Conservation (phyloP, 2,797 vertebrate species). For the Cyprinodon diabolis region DNA sequence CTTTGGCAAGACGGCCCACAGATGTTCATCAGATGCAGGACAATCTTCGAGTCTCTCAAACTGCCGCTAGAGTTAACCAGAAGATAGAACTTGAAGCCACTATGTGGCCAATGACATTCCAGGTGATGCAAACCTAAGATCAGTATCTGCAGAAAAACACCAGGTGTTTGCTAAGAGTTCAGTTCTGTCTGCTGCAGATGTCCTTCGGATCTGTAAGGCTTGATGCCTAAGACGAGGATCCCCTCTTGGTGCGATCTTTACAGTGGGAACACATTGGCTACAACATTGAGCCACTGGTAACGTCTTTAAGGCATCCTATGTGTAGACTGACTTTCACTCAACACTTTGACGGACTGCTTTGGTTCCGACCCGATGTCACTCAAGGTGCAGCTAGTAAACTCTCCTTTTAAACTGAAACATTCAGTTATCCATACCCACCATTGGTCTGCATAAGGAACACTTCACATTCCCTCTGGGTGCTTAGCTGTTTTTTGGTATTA, state of each 20-base stretch:
- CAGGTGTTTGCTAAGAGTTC: not conserved
- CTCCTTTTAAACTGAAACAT: not conserved
- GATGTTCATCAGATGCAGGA: not conserved
- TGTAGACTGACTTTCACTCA: constrained; percentile 1
- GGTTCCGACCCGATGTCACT: not conserved
- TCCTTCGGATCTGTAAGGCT: not conserved
- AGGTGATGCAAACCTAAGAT: not conserved
- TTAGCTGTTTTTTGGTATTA: not conserved
- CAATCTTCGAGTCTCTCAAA: not conserved
- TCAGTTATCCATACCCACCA: not conserved
- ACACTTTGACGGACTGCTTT: not conserved
- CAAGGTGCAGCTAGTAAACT: not conserved
- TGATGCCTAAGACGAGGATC: not conserved
- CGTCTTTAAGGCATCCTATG: not conserved
- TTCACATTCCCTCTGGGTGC: constrained; percentile 1
- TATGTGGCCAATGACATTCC: not conserved
- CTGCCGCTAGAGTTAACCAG: not conserved
- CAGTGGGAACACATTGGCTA: not conserved
- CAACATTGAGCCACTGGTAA: not conserved
- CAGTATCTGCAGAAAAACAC: not conserved
- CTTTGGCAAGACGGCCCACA: not conserved
- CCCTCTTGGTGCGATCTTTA: not conserved
- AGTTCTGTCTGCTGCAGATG: not conserved
- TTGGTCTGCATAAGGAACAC: not conserved
- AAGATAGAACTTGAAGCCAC: not conserved